phyloP scores from a whole-genome alignment of 2,888 invertebrate species.

The Stenichneumon culpator region DNA sequence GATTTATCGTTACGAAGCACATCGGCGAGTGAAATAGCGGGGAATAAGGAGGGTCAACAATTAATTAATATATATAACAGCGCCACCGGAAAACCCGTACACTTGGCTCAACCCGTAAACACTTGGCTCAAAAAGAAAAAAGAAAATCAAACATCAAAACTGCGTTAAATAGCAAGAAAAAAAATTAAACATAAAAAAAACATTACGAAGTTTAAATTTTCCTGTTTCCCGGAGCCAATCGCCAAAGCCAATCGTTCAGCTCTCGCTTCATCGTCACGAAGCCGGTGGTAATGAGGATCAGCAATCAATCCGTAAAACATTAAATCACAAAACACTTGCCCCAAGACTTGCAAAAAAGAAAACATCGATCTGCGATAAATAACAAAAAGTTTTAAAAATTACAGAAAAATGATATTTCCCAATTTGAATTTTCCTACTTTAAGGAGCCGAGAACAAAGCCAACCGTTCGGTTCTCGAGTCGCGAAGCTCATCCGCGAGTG shows the following conservation, averaged over 20 bases:
- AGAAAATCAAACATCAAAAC: neutral
- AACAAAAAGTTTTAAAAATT: no score
- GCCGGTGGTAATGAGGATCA: no score
- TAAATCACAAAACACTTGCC: no score
- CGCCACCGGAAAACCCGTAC: neutral
- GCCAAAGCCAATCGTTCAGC: no score
- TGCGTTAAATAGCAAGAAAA: neutral
- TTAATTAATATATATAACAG: neutral
- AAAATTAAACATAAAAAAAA: no score
- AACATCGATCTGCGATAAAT: no score
- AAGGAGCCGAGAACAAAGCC: neutral
- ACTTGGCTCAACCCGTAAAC: neutral
- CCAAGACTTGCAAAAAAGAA: no score
- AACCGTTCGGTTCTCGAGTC: neutral
- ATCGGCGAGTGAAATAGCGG: neutral
- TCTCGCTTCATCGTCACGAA: no score
- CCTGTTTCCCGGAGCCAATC: no score
- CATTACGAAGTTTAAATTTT: no score
- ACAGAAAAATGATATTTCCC: no score
- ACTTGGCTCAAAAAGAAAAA: neutral
- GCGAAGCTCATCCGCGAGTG: neutral
- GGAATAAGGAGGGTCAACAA: neutral
- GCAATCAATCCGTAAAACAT: no score
- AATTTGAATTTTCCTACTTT: neutral
- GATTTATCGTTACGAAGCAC: neutral